Evolutionary conservation across 2,113 vertebrate genomes (phyloP), one percentile per base, ranked within the genome.

Genomic region (Fulica atra): DNA sequence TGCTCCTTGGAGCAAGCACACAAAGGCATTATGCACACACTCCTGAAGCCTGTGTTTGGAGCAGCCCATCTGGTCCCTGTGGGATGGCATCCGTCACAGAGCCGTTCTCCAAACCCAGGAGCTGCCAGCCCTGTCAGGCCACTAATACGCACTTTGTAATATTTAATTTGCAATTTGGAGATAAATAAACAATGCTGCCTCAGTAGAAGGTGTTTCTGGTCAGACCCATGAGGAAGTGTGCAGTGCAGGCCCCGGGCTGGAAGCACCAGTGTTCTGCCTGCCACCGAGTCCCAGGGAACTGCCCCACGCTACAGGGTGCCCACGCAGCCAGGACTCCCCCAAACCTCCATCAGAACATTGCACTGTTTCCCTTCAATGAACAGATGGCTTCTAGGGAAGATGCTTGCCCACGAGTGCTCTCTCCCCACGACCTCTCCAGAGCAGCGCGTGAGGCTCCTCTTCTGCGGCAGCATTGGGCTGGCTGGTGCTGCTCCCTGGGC

Each of bases 261-360:
- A 19, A 25, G 48, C 7, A 19, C 15, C 20, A 8, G 31, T 8
- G 63, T 8, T n/a, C 16, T 53, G 17, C 48, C 15, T 18, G 44
- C 5, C 3, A 13, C 12, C 24, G 8, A 16, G 23, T 9, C 24
- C 29, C 59, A 54, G 77, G 33, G 48, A 19, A 20, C 4, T 60
- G 25, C 26, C 31, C 10, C 6, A 0, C 9, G 23, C 17, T 20
- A 9, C 0, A 4, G 1, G 5, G 16, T 9, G 7, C 50, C 38
- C 33, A 2, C 36, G 16, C 11, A 50, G 46, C 6, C 50, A 40
- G 33, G 65, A 73, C 36, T 36, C 38, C 54, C 42, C 21, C 70
- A 69, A 6, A 51, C 16, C 60, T 46, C 23, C 29, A 33, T 21
- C 38, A 54, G 35, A 35, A 78, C 8, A 59, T 2, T 20, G 35